Evolutionary conservation across 2,113 vertebrate genomes (phyloP).

Genomic region (Onychostoma macrolepis): DNA sequence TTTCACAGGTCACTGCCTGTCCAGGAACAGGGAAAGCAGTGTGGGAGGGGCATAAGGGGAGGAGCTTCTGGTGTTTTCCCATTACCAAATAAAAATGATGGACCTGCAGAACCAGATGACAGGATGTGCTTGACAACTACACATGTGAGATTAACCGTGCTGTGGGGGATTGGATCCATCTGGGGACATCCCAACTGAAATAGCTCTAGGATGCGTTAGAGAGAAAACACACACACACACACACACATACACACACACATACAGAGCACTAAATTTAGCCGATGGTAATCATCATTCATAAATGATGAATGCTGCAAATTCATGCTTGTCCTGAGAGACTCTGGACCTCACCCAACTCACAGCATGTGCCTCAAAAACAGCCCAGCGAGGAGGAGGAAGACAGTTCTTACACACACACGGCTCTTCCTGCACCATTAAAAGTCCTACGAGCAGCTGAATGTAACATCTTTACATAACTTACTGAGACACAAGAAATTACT

Average conservation of each 20-base stretch:
- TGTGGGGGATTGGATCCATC: not conserved
- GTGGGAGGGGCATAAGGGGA: slow-evolving; percentile 12
- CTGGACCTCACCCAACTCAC: slow-evolving; percentile 43
- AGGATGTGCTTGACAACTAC: not conserved
- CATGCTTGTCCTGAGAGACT: slow-evolving; percentile 15
- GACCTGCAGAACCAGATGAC: not conserved
- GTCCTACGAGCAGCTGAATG: not conserved
- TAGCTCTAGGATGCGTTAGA: not conserved
- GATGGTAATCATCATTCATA: slow-evolving; percentile 30
- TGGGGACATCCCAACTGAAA: not conserved
- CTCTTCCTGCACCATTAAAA: slow-evolving; percentile 13
- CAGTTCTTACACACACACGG: not conserved
- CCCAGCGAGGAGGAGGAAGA: not conserved
- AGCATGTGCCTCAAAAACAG: slow-evolving; percentile 28
- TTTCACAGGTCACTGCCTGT: slow-evolving; percentile 8
- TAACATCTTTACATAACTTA: not conserved
- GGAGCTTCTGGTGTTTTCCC: not conserved
- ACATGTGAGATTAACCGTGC: not conserved
- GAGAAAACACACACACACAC: slow-evolving; percentile 3
- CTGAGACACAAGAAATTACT: not conserved
- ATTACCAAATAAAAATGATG: not conserved
- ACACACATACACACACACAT: not conserved
- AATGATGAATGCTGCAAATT: slow-evolving; percentile 49
- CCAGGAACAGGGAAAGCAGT: not conserved
- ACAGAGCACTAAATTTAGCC: slow-evolving; percentile 2